A percentile compares a stretch with the other conserved stretches of the same genome.
These are phyloP conservation scores for Ophion slaviceki DNA, from an alignment of 2,888 invertebrate species.

Conservation along the genomic window DNA sequence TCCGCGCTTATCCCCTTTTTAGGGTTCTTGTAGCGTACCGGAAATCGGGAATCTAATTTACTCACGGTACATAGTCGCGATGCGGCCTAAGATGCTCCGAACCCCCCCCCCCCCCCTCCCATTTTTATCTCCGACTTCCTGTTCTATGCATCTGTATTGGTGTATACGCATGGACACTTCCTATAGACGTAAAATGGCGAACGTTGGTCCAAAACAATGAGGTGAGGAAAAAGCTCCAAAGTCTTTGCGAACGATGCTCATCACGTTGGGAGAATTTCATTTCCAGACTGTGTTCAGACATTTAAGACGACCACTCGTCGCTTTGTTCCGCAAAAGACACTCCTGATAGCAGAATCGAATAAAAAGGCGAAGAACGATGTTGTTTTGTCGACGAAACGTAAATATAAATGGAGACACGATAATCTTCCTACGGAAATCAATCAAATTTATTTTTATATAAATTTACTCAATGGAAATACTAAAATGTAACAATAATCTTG, in stretches of 20 bases:
- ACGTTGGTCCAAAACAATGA: background rate
- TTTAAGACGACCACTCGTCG: background rate
- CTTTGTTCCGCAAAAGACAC: background rate
- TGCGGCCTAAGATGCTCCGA: slow-evolving; percentile 41
- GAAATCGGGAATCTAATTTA: slow-evolving; percentile 79
- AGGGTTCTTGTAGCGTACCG: slow-evolving; percentile 72
- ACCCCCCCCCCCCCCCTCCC: background rate
- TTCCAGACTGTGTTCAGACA: slow-evolving; percentile 14
- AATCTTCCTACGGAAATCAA: too few relatives aligned
- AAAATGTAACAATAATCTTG: too few relatives aligned
- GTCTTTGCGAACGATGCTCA: background rate
- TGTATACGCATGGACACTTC: background rate
- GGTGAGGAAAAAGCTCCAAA: background rate
- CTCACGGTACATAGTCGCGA: slow-evolving; percentile 68
- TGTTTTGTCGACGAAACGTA: background rate
- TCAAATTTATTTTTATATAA: background rate
- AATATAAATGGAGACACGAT: background rate
- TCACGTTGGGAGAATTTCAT: background rate
- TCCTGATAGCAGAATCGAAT: background rate
- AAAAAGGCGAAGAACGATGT: background rate
- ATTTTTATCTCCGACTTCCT: background rate
- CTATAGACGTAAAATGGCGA: background rate
- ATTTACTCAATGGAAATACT: background rate
- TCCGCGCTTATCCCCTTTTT: slow-evolving; percentile 77
- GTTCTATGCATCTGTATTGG: too few relatives aligned